Percentiles rank a stretch among this genome's conserved stretches.
Evolutionary conservation across 37 sponge, comb jelly and placozoan species (phyloP).

Genomic region (Petrosia ficiformis): DNA sequence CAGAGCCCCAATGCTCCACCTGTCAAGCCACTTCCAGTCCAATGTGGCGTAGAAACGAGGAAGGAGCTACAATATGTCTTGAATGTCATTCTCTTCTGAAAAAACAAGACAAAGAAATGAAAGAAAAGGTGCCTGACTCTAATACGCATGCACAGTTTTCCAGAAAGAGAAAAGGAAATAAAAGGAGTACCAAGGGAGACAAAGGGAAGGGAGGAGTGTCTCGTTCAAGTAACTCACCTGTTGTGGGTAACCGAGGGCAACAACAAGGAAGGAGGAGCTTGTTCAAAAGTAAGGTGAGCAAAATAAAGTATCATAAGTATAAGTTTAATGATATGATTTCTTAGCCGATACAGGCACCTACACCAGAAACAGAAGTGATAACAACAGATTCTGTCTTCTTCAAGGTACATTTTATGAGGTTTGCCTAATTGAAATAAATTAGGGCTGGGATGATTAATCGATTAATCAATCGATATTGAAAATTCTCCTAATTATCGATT

Average conservation of each 20-base stretch:
- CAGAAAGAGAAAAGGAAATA: background rate
- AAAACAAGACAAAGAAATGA: background rate
- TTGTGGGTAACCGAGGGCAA: background rate
- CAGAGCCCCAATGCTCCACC: too few relatives aligned
- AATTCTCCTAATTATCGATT: too few relatives aligned
- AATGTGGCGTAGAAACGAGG: conserved; percentile 43
- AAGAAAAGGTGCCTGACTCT: conserved; percentile 4
- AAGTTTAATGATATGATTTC: background rate
- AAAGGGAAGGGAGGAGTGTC: background rate
- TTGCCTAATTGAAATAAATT: too few relatives aligned
- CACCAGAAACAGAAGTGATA: conserved; percentile 7
- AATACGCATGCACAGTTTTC: background rate
- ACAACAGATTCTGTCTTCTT: conserved; percentile 42
- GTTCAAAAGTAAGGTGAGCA: background rate
- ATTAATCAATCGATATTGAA: too few relatives aligned
- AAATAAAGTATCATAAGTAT: too few relatives aligned
- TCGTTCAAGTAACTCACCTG: background rate
- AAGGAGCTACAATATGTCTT: conserved; percentile 37
- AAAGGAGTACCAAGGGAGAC: background rate
- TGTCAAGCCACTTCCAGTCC: conserved; percentile 34
- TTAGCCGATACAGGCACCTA: conserved; percentile 37
- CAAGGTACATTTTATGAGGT: too few relatives aligned
- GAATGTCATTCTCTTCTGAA: conserved; percentile 30
- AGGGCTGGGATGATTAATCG: too few relatives aligned
- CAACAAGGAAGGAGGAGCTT: background rate